Evolutionary conservation across 1,140 invertebrate genomes (phyloP), one percentile per base, ranked within the genome.

Genomic region (Heliconius hermathena): DNA sequence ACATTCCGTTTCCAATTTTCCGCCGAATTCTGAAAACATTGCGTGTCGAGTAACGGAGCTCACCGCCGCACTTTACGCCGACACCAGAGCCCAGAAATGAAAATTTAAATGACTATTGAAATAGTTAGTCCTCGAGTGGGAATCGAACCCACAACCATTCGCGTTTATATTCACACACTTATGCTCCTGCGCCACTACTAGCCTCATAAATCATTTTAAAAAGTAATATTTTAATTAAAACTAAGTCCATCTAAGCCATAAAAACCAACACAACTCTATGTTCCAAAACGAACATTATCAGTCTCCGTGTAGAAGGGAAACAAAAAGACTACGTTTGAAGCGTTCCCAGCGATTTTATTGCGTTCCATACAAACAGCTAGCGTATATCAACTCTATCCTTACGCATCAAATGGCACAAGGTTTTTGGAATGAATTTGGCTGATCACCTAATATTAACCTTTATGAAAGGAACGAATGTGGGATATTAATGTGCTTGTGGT

Each of bases 301-400:
- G 81, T 79, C 60, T 77, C 33, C 22, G 36, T 57, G 22, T 11
- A 9, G n/a, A 22, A 77, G 41, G 49, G 78, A 82, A 88, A 86
- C 82, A 82, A 83, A 84, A 89, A 87, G 87, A 84, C 82, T 87
- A 84, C 82, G 87, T 84, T 85, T 84, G 79, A 78, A 73, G 78
- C 78, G 54, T 57, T 76, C 71, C 20, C 41, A 76, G 76, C 54
- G 75, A 82, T 81, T 86, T 84, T 85, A 86, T 87, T 87, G 84
- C 84, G 74, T 81, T 76, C 79, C 76, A 76, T 72, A 81, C 81
- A 84, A 82, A 85, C 79, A 85, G 73, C 74, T 76, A 22, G 54
- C 38, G 78, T 82, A 79, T 78, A 80, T 81, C 76, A 77, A 74
- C 71, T 84, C 77, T 79, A 26, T 46, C 29, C 73, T 76, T 46